A percentile compares a stretch with the other conserved stretches of the same genome.
Evolutionary conservation across 2,888 invertebrate genomes (phyloP).

Genomic region (Oeneis ivallda): DNA sequence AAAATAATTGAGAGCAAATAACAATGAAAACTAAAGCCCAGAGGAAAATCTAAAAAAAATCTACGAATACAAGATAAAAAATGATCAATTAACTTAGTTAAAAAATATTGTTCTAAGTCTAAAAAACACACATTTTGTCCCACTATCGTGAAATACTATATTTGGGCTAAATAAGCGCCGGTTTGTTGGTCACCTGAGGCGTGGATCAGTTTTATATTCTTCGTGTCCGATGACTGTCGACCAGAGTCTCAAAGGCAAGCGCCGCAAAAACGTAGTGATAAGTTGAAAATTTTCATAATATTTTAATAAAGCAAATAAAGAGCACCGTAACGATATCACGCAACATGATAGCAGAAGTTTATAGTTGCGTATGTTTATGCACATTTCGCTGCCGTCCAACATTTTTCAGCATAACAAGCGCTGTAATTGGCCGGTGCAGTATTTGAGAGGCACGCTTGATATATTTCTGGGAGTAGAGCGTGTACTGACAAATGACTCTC

Average conservation of each 20-base stretch:
- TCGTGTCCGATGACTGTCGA: too few relatives aligned
- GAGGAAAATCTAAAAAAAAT: neutral
- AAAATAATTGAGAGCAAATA: neutral
- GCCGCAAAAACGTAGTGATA: too few relatives aligned
- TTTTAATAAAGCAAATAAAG: slow-evolving; percentile 15
- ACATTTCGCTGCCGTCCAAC: slow-evolving; percentile 49
- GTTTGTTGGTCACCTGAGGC: too few relatives aligned
- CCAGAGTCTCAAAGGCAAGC: too few relatives aligned
- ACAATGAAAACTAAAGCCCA: too few relatives aligned
- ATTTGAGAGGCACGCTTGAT: slow-evolving; percentile 61
- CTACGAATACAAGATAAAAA: neutral
- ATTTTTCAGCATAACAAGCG: slow-evolving; percentile 73
- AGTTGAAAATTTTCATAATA: neutral
- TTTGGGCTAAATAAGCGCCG: too few relatives aligned
- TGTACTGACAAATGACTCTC: slow-evolving; percentile 45
- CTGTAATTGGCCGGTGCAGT: slow-evolving; percentile 64
- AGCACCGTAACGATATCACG: slow-evolving; percentile 28
- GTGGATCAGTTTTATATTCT: too few relatives aligned
- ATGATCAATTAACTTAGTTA: neutral
- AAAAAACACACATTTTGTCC: neutral
- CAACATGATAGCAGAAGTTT: slow-evolving; percentile 29
- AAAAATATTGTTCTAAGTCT: neutral
- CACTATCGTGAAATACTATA: neutral
- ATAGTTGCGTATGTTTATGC: slow-evolving; percentile 43
- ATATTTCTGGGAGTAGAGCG: slow-evolving; percentile 47